Evolutionary conservation across 2,113 vertebrate species (phyloP).

Genomic region (Mirza zaza): DNA sequence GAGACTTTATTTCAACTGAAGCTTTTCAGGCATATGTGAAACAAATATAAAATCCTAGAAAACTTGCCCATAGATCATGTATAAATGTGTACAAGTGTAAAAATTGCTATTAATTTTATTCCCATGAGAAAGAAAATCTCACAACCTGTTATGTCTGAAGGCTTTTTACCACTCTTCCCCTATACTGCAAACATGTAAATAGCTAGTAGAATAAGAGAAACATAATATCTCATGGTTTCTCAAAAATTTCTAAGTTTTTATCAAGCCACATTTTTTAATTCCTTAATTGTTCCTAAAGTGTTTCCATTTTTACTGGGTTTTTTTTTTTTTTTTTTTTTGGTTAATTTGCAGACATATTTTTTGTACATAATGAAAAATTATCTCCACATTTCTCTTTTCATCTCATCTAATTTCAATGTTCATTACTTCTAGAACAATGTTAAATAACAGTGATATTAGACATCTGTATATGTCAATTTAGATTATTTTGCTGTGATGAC

Average conservation of each 20-base stretch:
- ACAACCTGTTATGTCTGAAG: background rate
- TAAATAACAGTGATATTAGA: background rate
- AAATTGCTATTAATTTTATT: background rate
- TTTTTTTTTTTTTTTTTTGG: no score
- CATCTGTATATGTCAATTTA: background rate
- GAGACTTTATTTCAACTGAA: background rate
- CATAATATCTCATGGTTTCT: background rate
- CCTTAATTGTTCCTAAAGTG: background rate
- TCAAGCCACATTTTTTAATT: background rate
- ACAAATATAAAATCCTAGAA: background rate
- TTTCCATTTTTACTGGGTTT: background rate
- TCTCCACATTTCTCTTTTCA: background rate
- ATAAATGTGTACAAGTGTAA: background rate
- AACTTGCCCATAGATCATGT: background rate
- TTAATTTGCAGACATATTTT: background rate
- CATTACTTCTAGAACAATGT: background rate
- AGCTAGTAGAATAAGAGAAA: background rate
- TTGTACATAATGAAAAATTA: background rate
- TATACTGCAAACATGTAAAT: background rate
- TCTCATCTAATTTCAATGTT: background rate
- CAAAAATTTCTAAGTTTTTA: background rate
- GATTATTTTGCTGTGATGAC: background rate
- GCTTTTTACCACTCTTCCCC: background rate
- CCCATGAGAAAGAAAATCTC: background rate
- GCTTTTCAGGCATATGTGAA: background rate